phyloP scores from a whole-genome alignment of 2,888 invertebrate species.

The Eupelmus urozonus region DNA sequence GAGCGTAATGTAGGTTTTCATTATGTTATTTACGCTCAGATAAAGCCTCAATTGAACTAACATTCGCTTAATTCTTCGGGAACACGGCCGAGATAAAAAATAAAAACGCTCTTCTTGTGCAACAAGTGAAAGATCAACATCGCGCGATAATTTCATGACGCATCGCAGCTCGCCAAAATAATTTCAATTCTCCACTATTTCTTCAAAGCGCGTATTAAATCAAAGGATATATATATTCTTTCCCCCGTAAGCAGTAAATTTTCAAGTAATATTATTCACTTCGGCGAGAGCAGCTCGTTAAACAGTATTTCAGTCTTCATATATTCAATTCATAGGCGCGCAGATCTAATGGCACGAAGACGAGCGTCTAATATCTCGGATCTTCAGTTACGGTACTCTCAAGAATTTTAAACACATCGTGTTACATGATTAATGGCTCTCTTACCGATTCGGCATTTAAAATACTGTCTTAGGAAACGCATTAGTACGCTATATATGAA shows the following conservation, averaged over 20 bases:
- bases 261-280: background rate
- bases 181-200: background rate
- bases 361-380: constrained; percentile 15
- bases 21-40: constrained; percentile 10
- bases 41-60: constrained; percentile 2
- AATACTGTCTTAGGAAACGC: constrained; percentile 3
- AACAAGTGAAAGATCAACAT: constrained; percentile 35
- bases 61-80: background rate
- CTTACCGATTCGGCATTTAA: constrained; percentile 10
- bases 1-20: constrained; percentile 19
- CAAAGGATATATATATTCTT: constrained; percentile 1
- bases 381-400: constrained; percentile 2
- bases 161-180: constrained; percentile 15
- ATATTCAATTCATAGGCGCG: background rate
- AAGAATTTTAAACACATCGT: constrained; percentile 17
- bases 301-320: constrained; percentile 1
- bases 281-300: background rate
- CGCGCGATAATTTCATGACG: constrained; percentile 20
- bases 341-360: background rate
- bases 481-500: background rate
- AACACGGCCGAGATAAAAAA: background rate
- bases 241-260: background rate
- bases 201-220: background rate
- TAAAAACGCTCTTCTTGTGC: background rate
- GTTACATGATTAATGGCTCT: constrained; percentile 28